Evolutionary conservation across 2,888 invertebrate genomes (phyloP), one percentile per base, ranked within the genome.

Genomic region (Pollenia amentaria): DNA sequence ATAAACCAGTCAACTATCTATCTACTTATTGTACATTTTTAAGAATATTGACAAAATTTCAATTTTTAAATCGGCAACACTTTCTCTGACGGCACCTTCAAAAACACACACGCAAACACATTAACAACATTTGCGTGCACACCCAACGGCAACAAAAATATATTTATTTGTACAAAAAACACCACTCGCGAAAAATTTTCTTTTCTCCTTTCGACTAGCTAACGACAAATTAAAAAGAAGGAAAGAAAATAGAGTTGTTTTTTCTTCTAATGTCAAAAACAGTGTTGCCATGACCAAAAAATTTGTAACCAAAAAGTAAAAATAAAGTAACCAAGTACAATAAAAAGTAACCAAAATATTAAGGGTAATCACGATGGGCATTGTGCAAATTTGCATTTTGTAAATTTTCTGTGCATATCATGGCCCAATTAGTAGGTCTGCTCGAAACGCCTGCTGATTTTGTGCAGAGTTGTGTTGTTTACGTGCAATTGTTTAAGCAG

Each of bases 81-180:
- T 69, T 77, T 62, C 60, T 48, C 76, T 75, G 64, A 83, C 79
- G 70, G 82, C 78, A 75, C 38, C 51, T 72, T 65, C 46, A 29
- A 46, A 53, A 69, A 64, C 80, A 80, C 69, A 69, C 69, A 73
- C 60, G 18, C 70, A 38, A 46, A 65, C 77, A 21, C 62, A 72
- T 64, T 44, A 42, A 46, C 44, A 53, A 44, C 53, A 29, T 29
- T 29, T 29, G 29, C 29, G 6, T 6, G 29, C 29, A 29, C 29
- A 64, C 51, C 44, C 60, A 60, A 62, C 73, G 57, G 67, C 81
- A 64, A 64, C 38, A 14, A 40, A 46, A 46, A 55, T 29, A 53
- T 16, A 18, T 0, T 48, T 53, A 8, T 62, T 67, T 57, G 16
- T 65, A 38, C 38, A 48, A 80, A 18, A 76, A 44, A 40, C 29